phyloP scores from a whole-genome alignment of 2,113 vertebrate genomes.

The Psilopogon haemacephalus region DNA sequence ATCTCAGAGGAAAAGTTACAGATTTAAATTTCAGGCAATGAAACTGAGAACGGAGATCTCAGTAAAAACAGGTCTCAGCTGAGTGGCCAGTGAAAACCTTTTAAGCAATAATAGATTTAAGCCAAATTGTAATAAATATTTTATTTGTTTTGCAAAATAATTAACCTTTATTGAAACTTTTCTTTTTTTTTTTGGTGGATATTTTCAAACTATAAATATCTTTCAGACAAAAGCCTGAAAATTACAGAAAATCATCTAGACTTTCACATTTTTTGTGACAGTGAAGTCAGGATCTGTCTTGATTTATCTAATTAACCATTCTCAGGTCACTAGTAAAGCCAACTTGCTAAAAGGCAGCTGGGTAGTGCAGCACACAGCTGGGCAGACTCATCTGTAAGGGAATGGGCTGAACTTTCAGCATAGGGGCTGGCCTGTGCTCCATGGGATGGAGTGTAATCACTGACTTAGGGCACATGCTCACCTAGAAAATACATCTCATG shows the following conservation, averaged over 20 bases:
- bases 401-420: neutral
- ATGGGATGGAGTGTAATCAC: accelerated
- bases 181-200: neutral
- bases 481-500: neutral
- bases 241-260: neutral
- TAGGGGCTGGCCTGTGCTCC: accelerated
- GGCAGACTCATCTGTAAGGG: neutral
- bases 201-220: neutral
- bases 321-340: neutral
- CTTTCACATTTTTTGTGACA: neutral
- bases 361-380: neutral
- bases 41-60: neutral
- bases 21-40: neutral
- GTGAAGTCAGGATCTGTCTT: neutral
- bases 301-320: neutral
- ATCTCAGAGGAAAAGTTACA: neutral
- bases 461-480: neutral
- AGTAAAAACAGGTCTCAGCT: neutral
- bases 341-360: neutral
- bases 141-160: neutral
- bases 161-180: neutral
- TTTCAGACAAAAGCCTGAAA: neutral
- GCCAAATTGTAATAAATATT: neutral
- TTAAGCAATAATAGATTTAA: neutral
- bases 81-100: neutral